Conservation (phyloP, 1,140 invertebrate species). For the Heliconius hermathena region DNA sequence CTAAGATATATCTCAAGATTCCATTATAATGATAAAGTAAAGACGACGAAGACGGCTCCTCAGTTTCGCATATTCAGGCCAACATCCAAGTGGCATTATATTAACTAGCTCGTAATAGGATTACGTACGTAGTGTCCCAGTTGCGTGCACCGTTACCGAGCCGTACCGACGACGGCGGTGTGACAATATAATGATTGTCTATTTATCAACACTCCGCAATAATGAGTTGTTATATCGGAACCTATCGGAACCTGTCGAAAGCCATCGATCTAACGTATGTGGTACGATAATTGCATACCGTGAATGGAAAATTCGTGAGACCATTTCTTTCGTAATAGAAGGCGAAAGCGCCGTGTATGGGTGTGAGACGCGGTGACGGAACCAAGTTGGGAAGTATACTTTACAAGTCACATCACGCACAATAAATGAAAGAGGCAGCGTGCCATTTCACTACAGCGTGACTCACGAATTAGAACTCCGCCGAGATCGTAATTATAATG, state of each 20-base stretch:
- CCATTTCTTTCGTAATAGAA: slow-evolving; percentile 46
- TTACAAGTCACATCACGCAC: slow-evolving; percentile 69
- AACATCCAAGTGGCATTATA: slow-evolving; percentile 59
- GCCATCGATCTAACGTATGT: slow-evolving; percentile 56
- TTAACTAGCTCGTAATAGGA: slow-evolving; percentile 79
- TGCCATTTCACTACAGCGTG: slow-evolving; percentile 72
- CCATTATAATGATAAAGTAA: slow-evolving; percentile 25
- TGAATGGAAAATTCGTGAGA: slow-evolving; percentile 34
- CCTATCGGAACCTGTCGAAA: slow-evolving; percentile 48
- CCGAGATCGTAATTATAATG: slow-evolving; percentile 71
- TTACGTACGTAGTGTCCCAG: slow-evolving; percentile 71
- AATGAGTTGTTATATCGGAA: slow-evolving; percentile 45
- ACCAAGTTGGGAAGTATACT: slow-evolving; percentile 52
- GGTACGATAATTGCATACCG: slow-evolving; percentile 24
- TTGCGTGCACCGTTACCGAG: slow-evolving; percentile 69
- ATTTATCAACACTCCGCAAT: slow-evolving; percentile 58
- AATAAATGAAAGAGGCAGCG: slow-evolving; percentile 68
- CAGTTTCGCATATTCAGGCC: slow-evolving; percentile 36
- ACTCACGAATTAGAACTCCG: slow-evolving; percentile 76
- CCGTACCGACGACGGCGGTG: slow-evolving; percentile 56
- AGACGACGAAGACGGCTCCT: slow-evolving; percentile 16
- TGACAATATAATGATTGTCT: slow-evolving; percentile 77
- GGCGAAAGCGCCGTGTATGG: slow-evolving; percentile 57
- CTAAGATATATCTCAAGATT: neutral
- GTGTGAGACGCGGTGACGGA: slow-evolving; percentile 51